These are phyloP conservation scores for Stegodyphus mimosarum DNA, from an alignment of 1,140 invertebrate species.

Conservation along the genomic window DNA sequence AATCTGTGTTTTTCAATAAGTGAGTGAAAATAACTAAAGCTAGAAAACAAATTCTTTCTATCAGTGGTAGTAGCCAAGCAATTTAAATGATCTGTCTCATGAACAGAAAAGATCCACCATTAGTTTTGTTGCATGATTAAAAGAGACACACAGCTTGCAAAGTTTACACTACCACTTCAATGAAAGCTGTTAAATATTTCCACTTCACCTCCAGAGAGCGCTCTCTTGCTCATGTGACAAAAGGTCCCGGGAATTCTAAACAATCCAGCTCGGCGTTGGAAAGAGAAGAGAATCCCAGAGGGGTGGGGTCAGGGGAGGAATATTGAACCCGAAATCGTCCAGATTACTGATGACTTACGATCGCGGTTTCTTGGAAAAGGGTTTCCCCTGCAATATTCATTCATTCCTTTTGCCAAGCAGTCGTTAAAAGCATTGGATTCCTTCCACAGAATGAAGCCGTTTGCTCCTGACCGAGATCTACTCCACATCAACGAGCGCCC, in stretches of 20 bases:
- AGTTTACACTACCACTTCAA: too few species aligned
- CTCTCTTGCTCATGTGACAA: background rate
- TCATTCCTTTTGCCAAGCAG: background rate
- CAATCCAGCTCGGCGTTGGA: background rate
- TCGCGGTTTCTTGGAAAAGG: conserved; percentile 3
- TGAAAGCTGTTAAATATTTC: too few species aligned
- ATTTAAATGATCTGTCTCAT: too few species aligned
- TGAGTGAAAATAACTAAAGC: too few species aligned
- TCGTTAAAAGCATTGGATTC: conserved; percentile 55
- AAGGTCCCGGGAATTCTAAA: background rate
- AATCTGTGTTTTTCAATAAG: too few species aligned
- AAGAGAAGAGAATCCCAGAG: background rate
- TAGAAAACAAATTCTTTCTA: too few species aligned
- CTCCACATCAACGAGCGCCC: conserved; percentile 33
- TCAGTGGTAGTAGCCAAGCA: too few species aligned
- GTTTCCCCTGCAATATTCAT: background rate
- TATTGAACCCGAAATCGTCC: background rate
- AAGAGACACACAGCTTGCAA: too few species aligned
- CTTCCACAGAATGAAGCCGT: conserved; percentile 39
- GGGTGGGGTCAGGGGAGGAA: background rate
- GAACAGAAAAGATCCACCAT: too few species aligned
- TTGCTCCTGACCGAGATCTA: conserved; percentile 26
- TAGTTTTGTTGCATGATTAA: too few species aligned
- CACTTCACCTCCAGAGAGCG: too few species aligned
- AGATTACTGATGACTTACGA: background rate